Evolutionary conservation across 2,888 invertebrate species (phyloP), one percentile per base, ranked within the genome.

Genomic region (Sesamia inferens): DNA sequence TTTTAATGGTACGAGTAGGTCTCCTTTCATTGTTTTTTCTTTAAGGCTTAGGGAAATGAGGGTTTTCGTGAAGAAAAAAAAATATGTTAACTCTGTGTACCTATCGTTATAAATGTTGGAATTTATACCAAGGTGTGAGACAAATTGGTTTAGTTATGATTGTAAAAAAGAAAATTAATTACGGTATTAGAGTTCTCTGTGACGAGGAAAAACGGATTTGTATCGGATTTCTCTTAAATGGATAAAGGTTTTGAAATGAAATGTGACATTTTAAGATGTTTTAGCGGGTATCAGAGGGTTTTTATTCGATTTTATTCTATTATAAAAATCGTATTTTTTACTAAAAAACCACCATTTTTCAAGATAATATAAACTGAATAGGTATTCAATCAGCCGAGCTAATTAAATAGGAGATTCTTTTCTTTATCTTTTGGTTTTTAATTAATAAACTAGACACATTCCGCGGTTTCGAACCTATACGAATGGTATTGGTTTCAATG

Each of bases 11-110:
- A 39, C 39, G 39, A 39, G 39, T 92, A 93, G 94, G 95, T 93
- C 93, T 91, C 93, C 90, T 93, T 95, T 92, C 92, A 93, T 94
- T 94, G 94, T 92, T 94, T 94, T 94, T 93, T 93, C 92, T 91
- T 91, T 92, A 88, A 89, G 90, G 90, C 91, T 92, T 91, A 91
- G 89, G 90, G 91, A 91, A 93, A 92, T 91, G 91, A 91, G 91
- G 90, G 90, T 83, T 88, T 91, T 90, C 87, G 80, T 86, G 84
- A 88, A 88, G 87, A 90, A 92, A 92, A 93, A 93, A 91, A 92
- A 92, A 93, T 91, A 91, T 92, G 93, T 92, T 92, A 89, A 93
- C 90, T 90, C 91, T 83, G 83, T 86, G 77, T 85, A 79, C 85
- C 88, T 93, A 92, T 94, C 91, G 90, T 91, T 92, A 92, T 91